These are phyloP conservation scores for Dolichotis patagonum DNA, from an alignment of 2,113 vertebrate species.

Conservation along the genomic window DNA sequence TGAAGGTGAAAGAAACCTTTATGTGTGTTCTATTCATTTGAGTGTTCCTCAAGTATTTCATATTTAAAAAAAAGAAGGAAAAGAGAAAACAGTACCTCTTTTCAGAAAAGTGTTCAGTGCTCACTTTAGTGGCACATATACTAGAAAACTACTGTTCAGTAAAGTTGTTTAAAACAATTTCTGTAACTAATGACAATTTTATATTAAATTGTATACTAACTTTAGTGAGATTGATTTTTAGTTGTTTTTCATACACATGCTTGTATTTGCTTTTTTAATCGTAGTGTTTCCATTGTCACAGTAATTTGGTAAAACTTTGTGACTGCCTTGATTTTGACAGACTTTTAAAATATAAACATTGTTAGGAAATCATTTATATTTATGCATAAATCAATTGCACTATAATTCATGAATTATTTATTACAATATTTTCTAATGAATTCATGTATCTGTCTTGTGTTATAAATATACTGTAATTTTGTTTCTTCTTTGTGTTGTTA, in stretches of 20 bases:
- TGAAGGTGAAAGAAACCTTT: conserved; percentile 88
- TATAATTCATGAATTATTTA: conserved; percentile 96
- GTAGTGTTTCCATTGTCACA: conserved; percentile 92
- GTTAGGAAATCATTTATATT: conserved; percentile 95
- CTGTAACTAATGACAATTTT: conserved; percentile 93
- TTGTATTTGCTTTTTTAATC: conserved; percentile 92
- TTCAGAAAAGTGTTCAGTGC: conserved; percentile 83
- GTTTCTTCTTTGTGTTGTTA: conserved; percentile 93
- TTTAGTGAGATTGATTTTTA: conserved; percentile 90
- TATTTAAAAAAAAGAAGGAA: conserved; percentile 86
- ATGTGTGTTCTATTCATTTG: conserved; percentile 92
- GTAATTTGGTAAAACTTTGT: conserved; percentile 92
- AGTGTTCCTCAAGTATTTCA: conserved; percentile 95
- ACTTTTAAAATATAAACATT: conserved; percentile 92
- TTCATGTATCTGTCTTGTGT: conserved; percentile 94
- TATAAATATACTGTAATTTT: conserved; percentile 95
- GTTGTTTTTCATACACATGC: conserved; percentile 93
- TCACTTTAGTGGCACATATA: no score
- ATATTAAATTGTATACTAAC: conserved; percentile 93
- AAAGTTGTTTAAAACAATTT: conserved; percentile 93
- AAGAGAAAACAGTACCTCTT: conserved; percentile 92
- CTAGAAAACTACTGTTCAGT: conserved; percentile 91
- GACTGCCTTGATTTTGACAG: conserved; percentile 93
- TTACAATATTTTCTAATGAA: conserved; percentile 94
- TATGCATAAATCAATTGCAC: conserved; percentile 99